Conservation (phyloP, 2,797 vertebrate species). For the Micrastur ruficollis region DNA sequence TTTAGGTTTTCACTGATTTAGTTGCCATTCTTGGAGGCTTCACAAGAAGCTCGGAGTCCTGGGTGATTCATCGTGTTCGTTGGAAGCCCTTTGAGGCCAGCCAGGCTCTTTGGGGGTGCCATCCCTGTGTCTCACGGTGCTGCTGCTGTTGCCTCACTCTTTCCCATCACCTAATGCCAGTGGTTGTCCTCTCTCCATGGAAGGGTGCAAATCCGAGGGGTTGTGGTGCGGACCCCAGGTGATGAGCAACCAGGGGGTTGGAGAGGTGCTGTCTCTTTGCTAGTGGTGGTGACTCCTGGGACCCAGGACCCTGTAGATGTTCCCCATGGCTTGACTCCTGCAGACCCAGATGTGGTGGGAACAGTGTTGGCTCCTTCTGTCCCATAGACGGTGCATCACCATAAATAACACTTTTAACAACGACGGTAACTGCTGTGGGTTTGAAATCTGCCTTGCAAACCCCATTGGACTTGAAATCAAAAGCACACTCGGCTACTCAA, state of each 20-base stretch:
- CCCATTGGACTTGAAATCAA: background rate
- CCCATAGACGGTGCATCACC: background rate
- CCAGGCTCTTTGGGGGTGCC: background rate
- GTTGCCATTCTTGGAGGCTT: background rate
- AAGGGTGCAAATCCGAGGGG: background rate
- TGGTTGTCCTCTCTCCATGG: background rate
- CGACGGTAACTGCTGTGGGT: rapidly evolving
- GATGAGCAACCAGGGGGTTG: background rate
- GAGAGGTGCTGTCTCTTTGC: background rate
- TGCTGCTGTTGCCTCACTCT: background rate
- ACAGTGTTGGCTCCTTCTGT: background rate
- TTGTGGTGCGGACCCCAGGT: background rate
- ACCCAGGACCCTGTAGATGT: background rate
- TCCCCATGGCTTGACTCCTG: background rate
- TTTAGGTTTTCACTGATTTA: background rate
- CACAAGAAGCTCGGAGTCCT: background rate
- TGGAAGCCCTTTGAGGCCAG: background rate
- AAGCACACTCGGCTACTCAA: background rate
- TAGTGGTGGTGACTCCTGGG: background rate
- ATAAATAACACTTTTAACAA: background rate
- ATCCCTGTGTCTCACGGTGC: rapidly evolving
- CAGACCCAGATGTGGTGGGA: background rate
- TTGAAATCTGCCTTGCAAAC: background rate
- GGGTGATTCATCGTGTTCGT: rapidly evolving
- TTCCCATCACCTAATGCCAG: background rate